Percentiles rank a stretch among this genome's conserved stretches.
These are phyloP conservation scores for Pleuronectes platessa DNA, from an alignment of 2,113 vertebrate species.

Conservation along the genomic window DNA sequence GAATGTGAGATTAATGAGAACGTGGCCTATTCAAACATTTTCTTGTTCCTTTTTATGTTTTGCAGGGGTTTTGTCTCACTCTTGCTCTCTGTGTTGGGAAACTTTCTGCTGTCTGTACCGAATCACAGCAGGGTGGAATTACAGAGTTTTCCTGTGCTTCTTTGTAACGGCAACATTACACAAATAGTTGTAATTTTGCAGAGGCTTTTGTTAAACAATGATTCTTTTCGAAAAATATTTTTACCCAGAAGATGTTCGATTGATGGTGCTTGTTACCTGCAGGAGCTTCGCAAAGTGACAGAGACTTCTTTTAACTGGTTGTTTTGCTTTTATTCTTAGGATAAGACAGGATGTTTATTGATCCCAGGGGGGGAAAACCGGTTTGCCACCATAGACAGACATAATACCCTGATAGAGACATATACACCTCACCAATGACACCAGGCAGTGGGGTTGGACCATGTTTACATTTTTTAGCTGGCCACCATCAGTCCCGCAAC, in stretches of 20 bases:
- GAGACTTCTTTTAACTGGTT: constrained; percentile 22
- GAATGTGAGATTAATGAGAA: constrained; percentile 57
- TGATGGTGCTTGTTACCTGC: constrained; percentile 37
- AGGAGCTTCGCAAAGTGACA: constrained; percentile 34
- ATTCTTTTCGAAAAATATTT: constrained; percentile 50
- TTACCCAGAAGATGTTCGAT: constrained; percentile 35
- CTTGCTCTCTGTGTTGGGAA: constrained; percentile 38
- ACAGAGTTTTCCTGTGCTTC: neutral
- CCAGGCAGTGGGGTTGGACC: neutral
- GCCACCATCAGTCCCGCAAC: no score
- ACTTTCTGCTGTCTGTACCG: constrained; percentile 25
- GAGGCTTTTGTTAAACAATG: constrained; percentile 20
- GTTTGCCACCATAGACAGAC: neutral
- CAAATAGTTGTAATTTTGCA: constrained; percentile 33
- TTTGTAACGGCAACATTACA: constrained; percentile 39
- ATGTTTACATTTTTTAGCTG: neutral
- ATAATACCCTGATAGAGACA: neutral
- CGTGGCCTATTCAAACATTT: constrained; percentile 49
- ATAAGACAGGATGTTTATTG: no score
- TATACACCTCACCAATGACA: neutral
- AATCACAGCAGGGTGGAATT: constrained; percentile 37
- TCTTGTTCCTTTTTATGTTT: constrained; percentile 27
- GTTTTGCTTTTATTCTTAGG: constrained; percentile 16
- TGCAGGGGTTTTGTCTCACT: constrained; percentile 28
- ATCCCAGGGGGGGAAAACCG: neutral